Evolutionary conservation across 1,140 invertebrate species (phyloP).

Genomic region (Formica selysi): DNA sequence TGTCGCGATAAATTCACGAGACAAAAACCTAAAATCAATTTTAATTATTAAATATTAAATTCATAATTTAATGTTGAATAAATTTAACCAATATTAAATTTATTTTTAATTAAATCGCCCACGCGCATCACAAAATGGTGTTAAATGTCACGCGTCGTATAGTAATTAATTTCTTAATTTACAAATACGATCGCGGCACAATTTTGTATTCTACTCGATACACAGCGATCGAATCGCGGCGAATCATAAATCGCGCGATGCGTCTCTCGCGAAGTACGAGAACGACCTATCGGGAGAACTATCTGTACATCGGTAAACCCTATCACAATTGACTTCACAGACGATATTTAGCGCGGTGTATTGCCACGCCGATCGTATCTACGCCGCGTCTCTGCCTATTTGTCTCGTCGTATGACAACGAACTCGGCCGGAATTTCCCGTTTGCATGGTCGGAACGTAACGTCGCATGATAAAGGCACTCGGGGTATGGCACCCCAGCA

Average conservation of each 20-base stretch:
- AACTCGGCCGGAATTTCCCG: conserved; percentile 66
- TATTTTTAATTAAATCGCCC: conserved; percentile 7
- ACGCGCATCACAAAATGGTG: background rate
- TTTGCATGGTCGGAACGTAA: conserved; percentile 41
- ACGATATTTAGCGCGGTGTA: conserved; percentile 37
- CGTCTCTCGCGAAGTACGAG: background rate
- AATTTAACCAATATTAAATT: background rate
- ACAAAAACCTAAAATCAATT: background rate
- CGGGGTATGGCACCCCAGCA: conserved; percentile 60
- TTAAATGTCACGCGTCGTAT: background rate
- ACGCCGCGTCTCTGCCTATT: conserved; percentile 60
- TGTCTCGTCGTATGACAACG: conserved; percentile 50
- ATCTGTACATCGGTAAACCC: conserved; percentile 47
- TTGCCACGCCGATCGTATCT: conserved; percentile 63
- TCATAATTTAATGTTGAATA: too few species aligned
- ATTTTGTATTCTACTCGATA: background rate
- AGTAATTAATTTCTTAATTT: background rate
- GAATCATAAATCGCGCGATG: conserved; percentile 16
- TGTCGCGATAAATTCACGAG: background rate
- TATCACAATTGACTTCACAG: conserved; percentile 39
- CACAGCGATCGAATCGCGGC: too few species aligned
- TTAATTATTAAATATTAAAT: background rate
- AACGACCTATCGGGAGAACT: conserved; percentile 18
- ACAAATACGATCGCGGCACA: background rate
- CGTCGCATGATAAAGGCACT: conserved; percentile 66